Conservation (phyloP, 1,140 invertebrate species). For the Leptinotarsa lineolata region DNA sequence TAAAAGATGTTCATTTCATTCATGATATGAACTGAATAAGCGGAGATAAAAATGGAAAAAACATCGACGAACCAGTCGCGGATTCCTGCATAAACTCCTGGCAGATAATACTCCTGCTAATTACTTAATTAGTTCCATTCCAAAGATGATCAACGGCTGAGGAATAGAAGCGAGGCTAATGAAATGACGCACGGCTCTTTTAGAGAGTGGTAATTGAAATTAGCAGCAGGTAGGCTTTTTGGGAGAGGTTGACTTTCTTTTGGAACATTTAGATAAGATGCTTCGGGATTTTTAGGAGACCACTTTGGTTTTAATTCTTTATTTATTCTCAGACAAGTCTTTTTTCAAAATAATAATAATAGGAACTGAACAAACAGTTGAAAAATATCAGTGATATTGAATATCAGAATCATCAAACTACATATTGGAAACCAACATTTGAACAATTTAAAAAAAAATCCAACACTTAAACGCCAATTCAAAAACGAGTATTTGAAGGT, state of each 20-base stretch:
- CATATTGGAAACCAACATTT: no score
- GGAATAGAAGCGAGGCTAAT: slow-evolving; percentile 12
- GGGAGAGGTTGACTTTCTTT: background rate
- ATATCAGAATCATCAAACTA: no score
- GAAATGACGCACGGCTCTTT: background rate
- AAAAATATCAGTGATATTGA: no score
- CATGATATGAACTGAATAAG: slow-evolving; percentile 23
- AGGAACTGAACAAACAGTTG: no score
- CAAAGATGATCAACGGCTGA: slow-evolving; percentile 36
- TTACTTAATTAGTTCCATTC: slow-evolving; percentile 38
- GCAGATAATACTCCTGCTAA: slow-evolving; percentile 26
- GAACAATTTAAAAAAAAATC: no score
- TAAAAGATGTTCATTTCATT: slow-evolving; percentile 29
- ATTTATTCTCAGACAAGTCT: no score
- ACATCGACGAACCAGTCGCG: slow-evolving; percentile 10
- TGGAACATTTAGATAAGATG: no score
- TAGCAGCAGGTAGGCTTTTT: background rate
- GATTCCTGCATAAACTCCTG: slow-evolving; percentile 20
- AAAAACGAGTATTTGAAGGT: no score
- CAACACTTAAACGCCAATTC: no score
- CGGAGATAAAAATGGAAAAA: slow-evolving; percentile 25
- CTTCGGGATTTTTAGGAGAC: no score
- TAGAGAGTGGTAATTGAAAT: background rate
- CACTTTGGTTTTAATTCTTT: no score
- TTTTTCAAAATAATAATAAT: no score